phyloP scores from a whole-genome alignment of 2,888 invertebrate genomes.

The Dendrolimus houi region DNA sequence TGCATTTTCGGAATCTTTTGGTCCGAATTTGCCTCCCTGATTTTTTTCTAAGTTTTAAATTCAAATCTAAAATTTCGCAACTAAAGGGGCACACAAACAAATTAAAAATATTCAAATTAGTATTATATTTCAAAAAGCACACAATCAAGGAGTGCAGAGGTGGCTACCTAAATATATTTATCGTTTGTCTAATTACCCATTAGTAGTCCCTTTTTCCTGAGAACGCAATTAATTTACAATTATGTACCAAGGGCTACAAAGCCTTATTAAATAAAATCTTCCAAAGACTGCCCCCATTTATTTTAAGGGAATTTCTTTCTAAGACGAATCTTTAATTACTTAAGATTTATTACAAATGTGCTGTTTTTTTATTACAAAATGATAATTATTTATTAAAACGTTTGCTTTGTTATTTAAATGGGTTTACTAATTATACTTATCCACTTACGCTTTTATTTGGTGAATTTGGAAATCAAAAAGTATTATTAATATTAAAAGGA shows the following conservation, averaged over 20 bases:
- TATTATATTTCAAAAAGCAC: constrained; percentile 17
- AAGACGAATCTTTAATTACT: constrained; percentile 39
- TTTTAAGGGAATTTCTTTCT: constrained; percentile 35
- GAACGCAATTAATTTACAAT: constrained; percentile 67
- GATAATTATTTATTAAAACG: too few species aligned
- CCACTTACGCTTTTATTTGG: too few species aligned
- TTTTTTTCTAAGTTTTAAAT: too few species aligned
- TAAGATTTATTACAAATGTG: constrained; percentile 20
- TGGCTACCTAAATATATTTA: constrained; percentile 48
- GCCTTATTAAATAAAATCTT: constrained; percentile 67
- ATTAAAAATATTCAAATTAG: background rate
- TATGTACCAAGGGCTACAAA: constrained; percentile 61
- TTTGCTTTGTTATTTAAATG: too few species aligned
- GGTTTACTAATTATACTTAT: too few species aligned
- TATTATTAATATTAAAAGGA: too few species aligned
- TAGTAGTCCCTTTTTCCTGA: constrained; percentile 48
- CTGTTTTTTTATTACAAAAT: constrained; percentile 3
- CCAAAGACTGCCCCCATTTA: constrained; percentile 44
- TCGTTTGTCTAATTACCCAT: constrained; percentile 56
- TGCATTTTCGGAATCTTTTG: too few species aligned
- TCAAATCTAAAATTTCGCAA: too few species aligned
- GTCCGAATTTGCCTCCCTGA: too few species aligned
- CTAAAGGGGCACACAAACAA: too few species aligned
- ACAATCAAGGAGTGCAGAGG: constrained; percentile 21
- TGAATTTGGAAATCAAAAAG: too few species aligned